A percentile compares a stretch with the other conserved stretches of the same genome.
Conservation (phyloP, 2,888 invertebrate species). For the Tanypteryx hageni region DNA sequence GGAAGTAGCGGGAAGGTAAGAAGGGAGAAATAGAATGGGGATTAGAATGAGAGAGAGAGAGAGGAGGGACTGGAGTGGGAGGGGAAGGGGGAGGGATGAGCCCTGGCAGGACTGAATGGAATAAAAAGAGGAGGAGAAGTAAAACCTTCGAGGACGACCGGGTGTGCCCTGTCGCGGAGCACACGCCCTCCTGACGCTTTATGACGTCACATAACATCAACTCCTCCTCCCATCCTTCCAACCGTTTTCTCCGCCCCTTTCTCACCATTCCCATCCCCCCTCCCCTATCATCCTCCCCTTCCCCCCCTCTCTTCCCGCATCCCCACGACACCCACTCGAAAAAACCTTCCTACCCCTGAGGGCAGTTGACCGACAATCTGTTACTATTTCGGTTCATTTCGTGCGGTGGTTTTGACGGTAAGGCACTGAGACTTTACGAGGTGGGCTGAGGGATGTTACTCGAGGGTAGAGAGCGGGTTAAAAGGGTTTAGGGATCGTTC, state of each 20-base stretch:
- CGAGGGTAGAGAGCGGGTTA: neutral
- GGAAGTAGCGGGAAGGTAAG: neutral
- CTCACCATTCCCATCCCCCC: neutral
- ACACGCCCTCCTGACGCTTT: neutral
- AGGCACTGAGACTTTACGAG: neutral
- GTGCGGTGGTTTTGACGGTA: neutral
- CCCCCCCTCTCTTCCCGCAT: neutral
- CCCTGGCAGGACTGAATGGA: neutral
- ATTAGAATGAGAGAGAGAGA: too few relatives aligned
- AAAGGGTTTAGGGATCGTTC: neutral
- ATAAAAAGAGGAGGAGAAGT: neutral
- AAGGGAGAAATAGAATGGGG: neutral
- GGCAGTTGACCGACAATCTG: conserved; percentile 45
- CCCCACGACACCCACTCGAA: neutral
- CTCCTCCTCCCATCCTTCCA: neutral
- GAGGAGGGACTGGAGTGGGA: neutral
- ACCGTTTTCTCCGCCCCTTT: neutral
- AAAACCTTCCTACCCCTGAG: neutral
- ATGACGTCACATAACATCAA: conserved; percentile 29
- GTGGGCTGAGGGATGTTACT: neutral
- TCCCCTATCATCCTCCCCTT: neutral
- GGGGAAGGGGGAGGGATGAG: neutral
- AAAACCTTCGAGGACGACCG: neutral
- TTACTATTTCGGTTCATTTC: conserved; percentile 5
- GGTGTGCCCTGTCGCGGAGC: conserved; percentile 31